Evolutionary conservation across 2,113 vertebrate species (phyloP).

Genomic region (Centropus unirufus): DNA sequence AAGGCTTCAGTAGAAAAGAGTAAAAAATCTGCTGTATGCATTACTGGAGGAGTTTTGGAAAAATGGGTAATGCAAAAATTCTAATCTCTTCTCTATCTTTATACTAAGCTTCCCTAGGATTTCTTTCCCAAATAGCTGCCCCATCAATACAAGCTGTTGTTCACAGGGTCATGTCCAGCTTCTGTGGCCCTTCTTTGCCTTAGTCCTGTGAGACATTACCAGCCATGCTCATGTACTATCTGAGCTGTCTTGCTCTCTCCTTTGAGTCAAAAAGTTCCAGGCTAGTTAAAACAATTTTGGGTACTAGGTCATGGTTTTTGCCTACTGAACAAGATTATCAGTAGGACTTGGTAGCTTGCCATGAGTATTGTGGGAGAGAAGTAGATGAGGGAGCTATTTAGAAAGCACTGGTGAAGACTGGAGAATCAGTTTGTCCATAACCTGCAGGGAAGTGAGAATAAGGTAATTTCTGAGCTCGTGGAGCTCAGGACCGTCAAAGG

Average conservation of each 20-base stretch:
- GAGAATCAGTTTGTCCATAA: not conserved
- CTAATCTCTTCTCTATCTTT: not conserved
- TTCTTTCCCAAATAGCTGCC: not conserved
- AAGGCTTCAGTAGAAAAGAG: not conserved
- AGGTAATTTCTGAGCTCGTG: not conserved
- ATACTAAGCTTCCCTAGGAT: not conserved
- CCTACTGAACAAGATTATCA: not conserved
- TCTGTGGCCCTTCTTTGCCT: not conserved
- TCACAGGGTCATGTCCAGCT: not conserved
- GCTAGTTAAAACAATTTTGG: not conserved
- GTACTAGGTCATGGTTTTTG: not conserved
- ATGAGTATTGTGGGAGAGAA: rapidly evolving
- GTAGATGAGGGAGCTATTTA: not conserved
- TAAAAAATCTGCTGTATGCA: not conserved
- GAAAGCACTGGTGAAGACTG: not conserved
- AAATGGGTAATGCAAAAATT: not conserved
- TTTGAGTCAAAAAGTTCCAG: not conserved
- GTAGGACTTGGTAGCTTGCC: not conserved
- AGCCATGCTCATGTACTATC: rapidly evolving
- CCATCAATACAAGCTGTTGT: not conserved
- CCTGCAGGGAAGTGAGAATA: not conserved
- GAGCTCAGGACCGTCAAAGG: not conserved
- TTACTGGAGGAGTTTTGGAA: not conserved
- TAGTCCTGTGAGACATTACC: not conserved
- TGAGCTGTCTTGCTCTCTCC: not conserved